phyloP scores from a whole-genome alignment of 1,140 invertebrate species.

The Heliconius eleuchia region DNA sequence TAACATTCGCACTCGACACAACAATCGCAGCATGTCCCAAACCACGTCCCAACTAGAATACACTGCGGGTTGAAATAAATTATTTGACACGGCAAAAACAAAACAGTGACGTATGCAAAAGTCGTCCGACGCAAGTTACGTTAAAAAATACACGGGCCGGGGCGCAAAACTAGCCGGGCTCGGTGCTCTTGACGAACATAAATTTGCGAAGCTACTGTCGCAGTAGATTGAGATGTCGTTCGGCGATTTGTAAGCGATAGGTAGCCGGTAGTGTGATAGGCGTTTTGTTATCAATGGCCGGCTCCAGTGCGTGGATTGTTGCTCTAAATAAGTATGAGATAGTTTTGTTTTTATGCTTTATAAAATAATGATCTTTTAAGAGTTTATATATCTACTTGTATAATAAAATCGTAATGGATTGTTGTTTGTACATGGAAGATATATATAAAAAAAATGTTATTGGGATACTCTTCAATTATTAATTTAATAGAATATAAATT shows the following conservation, averaged over 20 bases:
- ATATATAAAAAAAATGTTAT: too few relatives aligned
- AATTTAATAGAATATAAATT: too few relatives aligned
- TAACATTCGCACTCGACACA: constrained; percentile 31
- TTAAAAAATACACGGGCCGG: constrained; percentile 43
- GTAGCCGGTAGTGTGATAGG: constrained; percentile 22
- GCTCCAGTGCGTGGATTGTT: not conserved
- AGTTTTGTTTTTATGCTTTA: not conserved
- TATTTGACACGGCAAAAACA: constrained; percentile 45
- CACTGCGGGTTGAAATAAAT: constrained; percentile 45
- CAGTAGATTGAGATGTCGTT: constrained; percentile 45
- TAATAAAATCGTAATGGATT: too few relatives aligned
- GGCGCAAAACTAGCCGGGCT: constrained; percentile 44
- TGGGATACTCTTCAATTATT: too few relatives aligned
- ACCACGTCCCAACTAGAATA: constrained; percentile 39
- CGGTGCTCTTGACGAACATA: constrained; percentile 44
- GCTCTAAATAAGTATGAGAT: not conserved
- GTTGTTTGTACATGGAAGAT: too few relatives aligned
- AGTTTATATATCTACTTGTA: too few relatives aligned
- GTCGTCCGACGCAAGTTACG: constrained; percentile 45
- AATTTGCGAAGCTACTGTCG: constrained; percentile 38
- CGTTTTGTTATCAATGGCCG: constrained; percentile 24
- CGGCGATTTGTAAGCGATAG: constrained; percentile 35
- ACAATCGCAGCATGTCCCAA: constrained; percentile 43
- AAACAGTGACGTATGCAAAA: constrained; percentile 48
- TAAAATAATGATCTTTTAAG: too few relatives aligned